These are phyloP conservation scores for Trachymyrmex septentrionalis DNA, from an alignment of 1,140 invertebrate genomes.

Conservation along the genomic window DNA sequence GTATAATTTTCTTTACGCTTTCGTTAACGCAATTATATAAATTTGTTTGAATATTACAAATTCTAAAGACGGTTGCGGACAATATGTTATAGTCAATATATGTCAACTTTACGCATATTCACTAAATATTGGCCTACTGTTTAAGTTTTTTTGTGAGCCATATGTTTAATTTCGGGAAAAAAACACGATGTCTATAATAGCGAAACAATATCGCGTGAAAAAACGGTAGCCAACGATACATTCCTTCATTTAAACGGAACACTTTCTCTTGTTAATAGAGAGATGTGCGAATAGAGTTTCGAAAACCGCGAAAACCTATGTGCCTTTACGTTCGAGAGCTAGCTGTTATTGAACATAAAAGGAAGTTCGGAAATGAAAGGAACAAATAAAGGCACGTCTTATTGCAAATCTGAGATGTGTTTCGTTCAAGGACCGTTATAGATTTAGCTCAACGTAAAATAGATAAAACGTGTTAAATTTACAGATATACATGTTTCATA, in stretches of 20 bases:
- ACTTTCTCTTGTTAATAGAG: slow-evolving; percentile 38
- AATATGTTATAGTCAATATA: too few relatives aligned
- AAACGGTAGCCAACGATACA: background rate
- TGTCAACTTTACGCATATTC: too few relatives aligned
- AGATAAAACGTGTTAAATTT: background rate
- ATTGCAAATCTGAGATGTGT: background rate
- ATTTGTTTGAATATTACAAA: too few relatives aligned
- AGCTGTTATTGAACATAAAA: background rate
- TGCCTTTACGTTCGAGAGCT: background rate
- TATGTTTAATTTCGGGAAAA: too few relatives aligned
- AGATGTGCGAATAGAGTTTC: slow-evolving; percentile 19
- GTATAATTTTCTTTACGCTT: too few relatives aligned
- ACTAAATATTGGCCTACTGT: too few relatives aligned
- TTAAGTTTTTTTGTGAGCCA: too few relatives aligned
- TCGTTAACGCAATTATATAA: too few relatives aligned
- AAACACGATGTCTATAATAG: too few relatives aligned
- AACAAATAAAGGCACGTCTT: background rate
- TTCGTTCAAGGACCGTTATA: background rate
- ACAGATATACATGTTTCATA: background rate
- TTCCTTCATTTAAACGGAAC: slow-evolving; percentile 5
- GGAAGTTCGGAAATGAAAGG: background rate
- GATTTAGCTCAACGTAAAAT: background rate
- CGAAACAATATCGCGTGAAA: background rate
- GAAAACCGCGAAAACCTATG: background rate
- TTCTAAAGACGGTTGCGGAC: too few relatives aligned